phyloP scores from a whole-genome alignment of 2,113 vertebrate genomes.

The Cebus imitator region DNA sequence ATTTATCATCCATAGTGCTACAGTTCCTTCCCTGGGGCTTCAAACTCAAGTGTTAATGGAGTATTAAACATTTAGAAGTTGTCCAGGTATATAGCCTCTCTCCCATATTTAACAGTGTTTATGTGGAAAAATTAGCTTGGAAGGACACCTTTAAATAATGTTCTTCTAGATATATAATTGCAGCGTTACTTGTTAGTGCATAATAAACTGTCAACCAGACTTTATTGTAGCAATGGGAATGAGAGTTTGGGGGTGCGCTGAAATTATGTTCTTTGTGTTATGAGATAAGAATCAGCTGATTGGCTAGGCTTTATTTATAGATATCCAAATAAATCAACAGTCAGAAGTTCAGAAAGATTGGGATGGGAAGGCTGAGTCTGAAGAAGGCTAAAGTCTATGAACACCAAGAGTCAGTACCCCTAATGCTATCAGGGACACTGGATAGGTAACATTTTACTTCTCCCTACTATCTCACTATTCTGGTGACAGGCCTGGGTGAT shows the following conservation, averaged over 20 bases:
- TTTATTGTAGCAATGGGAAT: background rate
- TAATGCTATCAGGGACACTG: background rate
- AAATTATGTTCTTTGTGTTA: constrained; percentile 5
- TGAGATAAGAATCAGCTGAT: background rate
- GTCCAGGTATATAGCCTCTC: constrained; percentile 16
- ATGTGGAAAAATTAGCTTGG: background rate
- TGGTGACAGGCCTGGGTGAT: background rate
- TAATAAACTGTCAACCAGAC: constrained; percentile 19
- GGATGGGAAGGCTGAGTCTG: background rate
- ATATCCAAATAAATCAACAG: background rate
- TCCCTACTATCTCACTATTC: background rate
- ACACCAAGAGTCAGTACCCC: background rate
- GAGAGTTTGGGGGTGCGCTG: background rate
- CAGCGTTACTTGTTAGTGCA: background rate
- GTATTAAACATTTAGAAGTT: constrained; percentile 46
- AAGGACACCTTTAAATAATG: constrained; percentile 46
- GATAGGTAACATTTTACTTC: background rate
- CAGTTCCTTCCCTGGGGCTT: constrained; percentile 31
- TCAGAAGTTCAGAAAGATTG: background rate
- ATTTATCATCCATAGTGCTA: constrained; percentile 59
- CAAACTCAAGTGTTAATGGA: constrained; percentile 50
- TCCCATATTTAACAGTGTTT: constrained; percentile 4
- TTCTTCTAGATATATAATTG: constrained; percentile 18
- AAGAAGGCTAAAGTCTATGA: background rate
- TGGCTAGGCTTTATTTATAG: background rate